Percentiles rank a stretch among this genome's conserved stretches.
Evolutionary conservation across 2,797 vertebrate genomes (phyloP).

Genomic region (Alca torda): DNA sequence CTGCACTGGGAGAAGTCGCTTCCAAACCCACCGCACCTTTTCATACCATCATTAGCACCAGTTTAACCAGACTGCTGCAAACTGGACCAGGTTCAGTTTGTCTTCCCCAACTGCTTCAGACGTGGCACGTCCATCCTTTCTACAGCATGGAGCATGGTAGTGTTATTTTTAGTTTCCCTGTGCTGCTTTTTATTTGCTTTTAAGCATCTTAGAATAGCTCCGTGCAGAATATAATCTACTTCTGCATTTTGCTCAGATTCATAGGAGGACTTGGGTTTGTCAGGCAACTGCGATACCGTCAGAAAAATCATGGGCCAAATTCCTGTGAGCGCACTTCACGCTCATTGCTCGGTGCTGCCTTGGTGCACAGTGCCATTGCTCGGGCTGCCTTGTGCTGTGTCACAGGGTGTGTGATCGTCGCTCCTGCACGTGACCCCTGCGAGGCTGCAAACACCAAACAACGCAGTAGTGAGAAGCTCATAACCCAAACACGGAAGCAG

Average conservation of each 20-base stretch:
- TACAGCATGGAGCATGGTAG: not conserved
- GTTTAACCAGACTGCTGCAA: not conserved
- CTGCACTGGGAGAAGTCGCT: not conserved
- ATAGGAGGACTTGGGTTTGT: not conserved
- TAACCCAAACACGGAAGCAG: rapidly evolving
- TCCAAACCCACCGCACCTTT: rapidly evolving
- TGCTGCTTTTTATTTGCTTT: slow-evolving; percentile 19
- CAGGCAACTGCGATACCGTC: not conserved
- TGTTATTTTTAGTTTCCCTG: slow-evolving; percentile 34
- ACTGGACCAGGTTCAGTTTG: not conserved
- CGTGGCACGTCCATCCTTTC: not conserved
- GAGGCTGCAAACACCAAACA: not conserved
- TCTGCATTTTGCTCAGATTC: not conserved
- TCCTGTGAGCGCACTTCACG: not conserved
- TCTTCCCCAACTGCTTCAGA: not conserved
- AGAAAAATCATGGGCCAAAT: not conserved
- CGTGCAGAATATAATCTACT: not conserved
- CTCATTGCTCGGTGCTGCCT: no score
- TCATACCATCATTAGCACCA: not conserved
- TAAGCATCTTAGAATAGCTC: slow-evolving; percentile 18
- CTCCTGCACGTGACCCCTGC: not conserved
- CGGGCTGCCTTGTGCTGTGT: not conserved
- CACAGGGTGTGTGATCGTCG: rapidly evolving
- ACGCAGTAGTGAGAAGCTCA: rapidly evolving
- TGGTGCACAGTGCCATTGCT: not conserved